phyloP scores from a whole-genome alignment of 2,888 invertebrate species.

The Acrocyrtus sp. region DNA sequence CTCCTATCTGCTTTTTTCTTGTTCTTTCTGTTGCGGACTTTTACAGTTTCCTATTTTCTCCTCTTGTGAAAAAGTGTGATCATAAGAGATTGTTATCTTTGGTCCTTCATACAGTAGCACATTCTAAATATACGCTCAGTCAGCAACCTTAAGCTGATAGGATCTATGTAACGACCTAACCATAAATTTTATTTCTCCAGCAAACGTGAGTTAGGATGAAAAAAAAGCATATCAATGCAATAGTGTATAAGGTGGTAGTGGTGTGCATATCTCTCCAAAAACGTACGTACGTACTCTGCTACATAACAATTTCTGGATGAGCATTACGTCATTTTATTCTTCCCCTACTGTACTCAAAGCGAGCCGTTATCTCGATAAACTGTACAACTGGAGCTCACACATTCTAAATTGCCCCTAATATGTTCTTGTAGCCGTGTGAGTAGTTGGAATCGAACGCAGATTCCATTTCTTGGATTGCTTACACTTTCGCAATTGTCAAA shows the following conservation, averaged over 20 bases:
- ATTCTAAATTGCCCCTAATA: neutral
- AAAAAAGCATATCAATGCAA: constrained; percentile 34
- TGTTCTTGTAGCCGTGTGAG: no score
- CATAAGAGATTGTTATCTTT: constrained; percentile 56
- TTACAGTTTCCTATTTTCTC: constrained; percentile 49
- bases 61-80: constrained; percentile 42
- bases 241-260: no score
- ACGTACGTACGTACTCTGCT: neutral
- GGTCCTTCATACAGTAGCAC: constrained; percentile 53
- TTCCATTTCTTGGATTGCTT: no score
- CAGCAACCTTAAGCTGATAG: constrained; percentile 60
- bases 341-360: constrained; percentile 24
- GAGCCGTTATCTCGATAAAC: neutral
- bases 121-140: constrained; percentile 59
- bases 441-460: no score
- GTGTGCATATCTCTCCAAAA: neutral
- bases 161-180: constrained; percentile 61
- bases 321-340: constrained; percentile 45
- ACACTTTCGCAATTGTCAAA: no score
- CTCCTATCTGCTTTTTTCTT: no score
- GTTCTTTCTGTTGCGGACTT: constrained; percentile 29
- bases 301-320: constrained; percentile 44
- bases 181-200: constrained; percentile 61
- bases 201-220: constrained; percentile 53
- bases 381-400: neutral